phyloP scores from a whole-genome alignment of 2,888 invertebrate species.

The Hipparchia semele region DNA sequence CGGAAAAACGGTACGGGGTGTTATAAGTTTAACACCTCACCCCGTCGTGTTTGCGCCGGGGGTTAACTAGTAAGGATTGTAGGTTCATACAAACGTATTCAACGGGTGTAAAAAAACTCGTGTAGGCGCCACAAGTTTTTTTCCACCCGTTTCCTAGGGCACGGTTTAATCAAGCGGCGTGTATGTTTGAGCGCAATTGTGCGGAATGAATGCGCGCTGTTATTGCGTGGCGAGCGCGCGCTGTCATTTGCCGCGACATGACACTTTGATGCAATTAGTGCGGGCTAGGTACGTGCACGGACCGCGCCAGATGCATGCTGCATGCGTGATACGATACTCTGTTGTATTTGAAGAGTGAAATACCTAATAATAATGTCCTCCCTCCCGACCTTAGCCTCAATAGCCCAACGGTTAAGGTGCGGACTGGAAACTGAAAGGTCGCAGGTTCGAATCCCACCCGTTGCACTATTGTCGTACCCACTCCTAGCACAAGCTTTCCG shows the following conservation, averaged over 20 bases:
- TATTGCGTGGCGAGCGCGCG: constrained; percentile 6
- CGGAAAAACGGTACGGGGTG: too few species aligned
- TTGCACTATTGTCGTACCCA: too few species aligned
- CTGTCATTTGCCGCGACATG: constrained; percentile 17
- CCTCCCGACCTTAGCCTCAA: too few species aligned
- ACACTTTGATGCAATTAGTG: constrained; percentile 25
- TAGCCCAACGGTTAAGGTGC: too few species aligned
- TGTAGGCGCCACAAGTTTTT: neutral
- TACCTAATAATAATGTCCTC: too few species aligned
- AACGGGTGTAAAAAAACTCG: neutral
- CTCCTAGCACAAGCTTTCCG: too few species aligned
- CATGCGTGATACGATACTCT: neutral
- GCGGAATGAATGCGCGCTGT: constrained; percentile 34
- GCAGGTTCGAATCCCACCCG: too few species aligned
- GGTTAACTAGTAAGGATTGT: neutral
- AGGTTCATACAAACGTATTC: neutral
- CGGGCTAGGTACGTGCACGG: constrained; percentile 22
- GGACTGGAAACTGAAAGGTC: too few species aligned
- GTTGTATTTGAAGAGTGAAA: neutral
- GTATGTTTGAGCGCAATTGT: constrained; percentile 40
- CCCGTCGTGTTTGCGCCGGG: too few species aligned
- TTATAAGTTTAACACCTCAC: too few species aligned
- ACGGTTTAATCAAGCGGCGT: constrained; percentile 47
- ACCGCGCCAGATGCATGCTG: neutral
- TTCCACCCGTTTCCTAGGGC: neutral